Evolutionary conservation across 2,113 vertebrate genomes (phyloP).

Genomic region (Proterorhinus semilunaris): DNA sequence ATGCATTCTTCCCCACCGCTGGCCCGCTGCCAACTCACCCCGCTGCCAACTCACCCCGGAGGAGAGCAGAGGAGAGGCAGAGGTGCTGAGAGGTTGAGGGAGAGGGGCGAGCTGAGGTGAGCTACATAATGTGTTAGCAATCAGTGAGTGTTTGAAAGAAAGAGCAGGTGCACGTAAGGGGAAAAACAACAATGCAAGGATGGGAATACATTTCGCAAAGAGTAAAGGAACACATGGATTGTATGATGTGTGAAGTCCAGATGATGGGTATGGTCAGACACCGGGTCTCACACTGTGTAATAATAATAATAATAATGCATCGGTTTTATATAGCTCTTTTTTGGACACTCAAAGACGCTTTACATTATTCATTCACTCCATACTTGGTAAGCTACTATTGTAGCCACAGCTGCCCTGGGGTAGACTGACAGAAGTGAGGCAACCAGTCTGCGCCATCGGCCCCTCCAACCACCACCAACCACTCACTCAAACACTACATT

Average conservation of each 20-base stretch:
- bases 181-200: conserved; percentile 55
- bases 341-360: too few relatives aligned
- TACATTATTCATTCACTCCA: too few relatives aligned
- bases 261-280: background rate
- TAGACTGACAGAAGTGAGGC: too few relatives aligned
- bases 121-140: conserved; percentile 55
- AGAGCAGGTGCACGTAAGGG: conserved; percentile 24
- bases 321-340: too few relatives aligned
- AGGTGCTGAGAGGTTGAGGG: conserved; percentile 42
- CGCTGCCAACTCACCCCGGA: conserved; percentile 71
- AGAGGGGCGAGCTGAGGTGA: conserved; percentile 43
- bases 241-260: too few relatives aligned
- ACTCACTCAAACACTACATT: too few relatives aligned
- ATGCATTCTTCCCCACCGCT: conserved; percentile 66
- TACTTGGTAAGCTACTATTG: too few relatives aligned
- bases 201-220: conserved; percentile 56
- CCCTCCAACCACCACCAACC: too few relatives aligned
- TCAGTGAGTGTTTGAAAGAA: conserved; percentile 24
- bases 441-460: too few relatives aligned
- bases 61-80: conserved; percentile 37
- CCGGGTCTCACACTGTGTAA: too few relatives aligned
- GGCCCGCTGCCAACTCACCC: conserved; percentile 70
- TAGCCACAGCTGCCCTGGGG: too few relatives aligned
- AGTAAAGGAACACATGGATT: background rate
- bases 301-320: too few relatives aligned